Evolutionary conservation across 1,140 invertebrate species (phyloP).

Genomic region (Lepidurus arcticus): DNA sequence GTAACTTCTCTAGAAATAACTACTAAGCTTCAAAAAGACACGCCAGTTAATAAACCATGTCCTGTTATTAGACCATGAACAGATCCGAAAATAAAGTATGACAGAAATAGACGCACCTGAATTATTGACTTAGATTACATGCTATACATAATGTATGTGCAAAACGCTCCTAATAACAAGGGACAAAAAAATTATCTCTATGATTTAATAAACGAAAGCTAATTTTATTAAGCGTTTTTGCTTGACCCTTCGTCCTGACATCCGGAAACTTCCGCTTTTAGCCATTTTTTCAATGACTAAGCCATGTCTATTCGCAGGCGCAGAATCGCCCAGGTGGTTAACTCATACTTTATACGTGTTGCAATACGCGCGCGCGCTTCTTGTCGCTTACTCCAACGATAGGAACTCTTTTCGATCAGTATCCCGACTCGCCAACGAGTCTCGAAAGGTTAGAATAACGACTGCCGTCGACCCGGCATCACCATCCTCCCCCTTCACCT

Average conservation of each 20-base stretch:
- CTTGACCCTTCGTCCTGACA: background rate
- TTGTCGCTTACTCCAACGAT: constrained; percentile 9
- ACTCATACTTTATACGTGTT: background rate
- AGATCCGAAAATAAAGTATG: no score
- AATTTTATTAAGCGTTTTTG: no score
- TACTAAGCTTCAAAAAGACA: no score
- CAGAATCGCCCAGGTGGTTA: background rate
- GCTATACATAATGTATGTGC: no score
- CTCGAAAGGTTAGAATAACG: background rate
- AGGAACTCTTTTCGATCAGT: constrained; percentile 10
- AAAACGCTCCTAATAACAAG: no score
- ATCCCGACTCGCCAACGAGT: constrained; percentile 3
- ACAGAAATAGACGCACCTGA: no score
- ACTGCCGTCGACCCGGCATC: constrained; percentile 1
- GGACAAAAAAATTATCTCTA: no score
- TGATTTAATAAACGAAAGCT: no score
- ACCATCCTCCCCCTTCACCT: background rate
- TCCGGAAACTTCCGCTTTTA: background rate
- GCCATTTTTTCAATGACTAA: background rate
- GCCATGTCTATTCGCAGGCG: background rate
- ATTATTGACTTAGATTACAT: no score
- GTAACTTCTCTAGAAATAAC: no score
- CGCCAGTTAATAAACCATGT: no score
- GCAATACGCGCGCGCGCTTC: background rate
- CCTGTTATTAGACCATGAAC: no score